These are phyloP conservation scores for Cydia strobilella DNA, from an alignment of 1,140 invertebrate genomes.

Conservation along the genomic window DNA sequence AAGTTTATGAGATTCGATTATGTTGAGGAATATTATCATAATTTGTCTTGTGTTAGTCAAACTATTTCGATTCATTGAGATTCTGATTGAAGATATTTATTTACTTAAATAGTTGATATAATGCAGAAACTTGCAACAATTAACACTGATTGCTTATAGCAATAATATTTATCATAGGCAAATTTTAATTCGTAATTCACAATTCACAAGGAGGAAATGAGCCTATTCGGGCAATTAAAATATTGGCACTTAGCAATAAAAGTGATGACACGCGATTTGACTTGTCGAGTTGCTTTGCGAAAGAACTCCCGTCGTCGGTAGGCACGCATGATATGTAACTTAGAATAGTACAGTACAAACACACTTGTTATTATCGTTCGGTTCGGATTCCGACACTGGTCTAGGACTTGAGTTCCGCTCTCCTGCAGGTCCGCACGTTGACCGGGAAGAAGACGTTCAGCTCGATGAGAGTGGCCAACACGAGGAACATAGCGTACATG, in stretches of 20 bases:
- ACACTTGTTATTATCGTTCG: slow-evolving; percentile 23
- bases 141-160: background rate
- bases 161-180: background rate
- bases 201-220: background rate
- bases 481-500: slow-evolving; percentile 91
- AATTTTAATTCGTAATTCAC: background rate
- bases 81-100: background rate
- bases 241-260: slow-evolving; percentile 6
- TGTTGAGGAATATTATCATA: slow-evolving; percentile 10
- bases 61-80: background rate
- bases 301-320: slow-evolving; percentile 5
- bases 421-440: slow-evolving; percentile 89
- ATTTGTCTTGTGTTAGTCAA: background rate
- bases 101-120: background rate
- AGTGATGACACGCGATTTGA: background rate
- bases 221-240: background rate
- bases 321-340: slow-evolving; percentile 16
- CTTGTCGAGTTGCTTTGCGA: slow-evolving; percentile 9
- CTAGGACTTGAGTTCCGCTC: slow-evolving; percentile 68
- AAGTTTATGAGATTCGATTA: slow-evolving; percentile 30
- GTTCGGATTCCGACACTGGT: slow-evolving; percentile 39
- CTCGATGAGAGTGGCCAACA: slow-evolving; percentile 92
- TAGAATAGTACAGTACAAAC: slow-evolving; percentile 25
- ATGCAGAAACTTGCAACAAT: background rate
- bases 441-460: slow-evolving; percentile 94